Evolutionary conservation across 2,113 vertebrate genomes (phyloP).

Genomic region (Hyaena hyaena): DNA sequence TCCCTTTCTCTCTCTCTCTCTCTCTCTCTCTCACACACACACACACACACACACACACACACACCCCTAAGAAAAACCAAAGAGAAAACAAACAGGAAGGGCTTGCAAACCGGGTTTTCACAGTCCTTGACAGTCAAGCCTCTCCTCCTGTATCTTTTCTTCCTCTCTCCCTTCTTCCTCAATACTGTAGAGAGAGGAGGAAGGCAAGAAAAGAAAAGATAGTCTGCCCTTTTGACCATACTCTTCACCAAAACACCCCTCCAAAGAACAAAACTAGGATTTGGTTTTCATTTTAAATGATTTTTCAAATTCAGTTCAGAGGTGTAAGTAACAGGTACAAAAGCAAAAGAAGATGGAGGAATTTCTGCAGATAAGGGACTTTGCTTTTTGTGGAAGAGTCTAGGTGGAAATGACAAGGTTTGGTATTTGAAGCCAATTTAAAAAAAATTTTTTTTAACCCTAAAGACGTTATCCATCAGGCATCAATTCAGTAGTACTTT

Average conservation of each 20-base stretch:
- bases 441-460: not conserved
- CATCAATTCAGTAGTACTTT: slow-evolving; percentile 51
- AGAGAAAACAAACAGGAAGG: not conserved
- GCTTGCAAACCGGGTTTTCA: slow-evolving; percentile 30
- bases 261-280: slow-evolving; percentile 35
- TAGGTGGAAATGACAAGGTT: not conserved
- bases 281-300: slow-evolving; percentile 34
- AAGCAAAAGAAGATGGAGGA: not conserved
- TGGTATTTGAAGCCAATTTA: slow-evolving; percentile 31
- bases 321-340: not conserved
- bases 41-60: not conserved
- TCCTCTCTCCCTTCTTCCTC: not conserved
- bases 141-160: not conserved
- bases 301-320: slow-evolving; percentile 47
- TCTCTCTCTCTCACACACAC: not conserved
- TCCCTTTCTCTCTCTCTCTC: not conserved
- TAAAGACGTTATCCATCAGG: slow-evolving; percentile 23
- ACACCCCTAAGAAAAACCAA: not conserved
- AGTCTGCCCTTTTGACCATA: not conserved
- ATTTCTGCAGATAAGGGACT: slow-evolving; percentile 42
- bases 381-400: slow-evolving; percentile 1
- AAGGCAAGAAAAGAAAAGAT: slow-evolving; percentile 9
- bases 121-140: not conserved
- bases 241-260: not conserved
- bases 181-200: not conserved